Percentiles rank a stretch among this genome's conserved stretches.
These are phyloP conservation scores for Trissolcus brochymenae DNA, from an alignment of 2,888 invertebrate species.

Conservation along the genomic window DNA sequence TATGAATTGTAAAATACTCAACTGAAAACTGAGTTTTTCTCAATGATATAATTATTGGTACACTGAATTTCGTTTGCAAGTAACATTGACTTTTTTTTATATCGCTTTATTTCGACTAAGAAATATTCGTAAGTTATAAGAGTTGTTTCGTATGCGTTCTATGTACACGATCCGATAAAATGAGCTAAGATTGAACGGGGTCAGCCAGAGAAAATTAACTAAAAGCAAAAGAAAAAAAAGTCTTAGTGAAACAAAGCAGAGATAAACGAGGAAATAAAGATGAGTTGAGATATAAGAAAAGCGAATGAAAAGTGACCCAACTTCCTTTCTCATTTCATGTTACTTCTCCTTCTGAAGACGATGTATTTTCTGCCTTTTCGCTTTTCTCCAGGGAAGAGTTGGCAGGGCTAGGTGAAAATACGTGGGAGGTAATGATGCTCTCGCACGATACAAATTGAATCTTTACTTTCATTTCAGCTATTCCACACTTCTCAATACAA, in stretches of 20 bases:
- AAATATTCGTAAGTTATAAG: too few relatives aligned
- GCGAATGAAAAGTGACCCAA: conserved; percentile 60
- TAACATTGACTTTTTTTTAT: too few relatives aligned
- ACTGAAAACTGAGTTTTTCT: too few relatives aligned
- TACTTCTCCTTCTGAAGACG: conserved; percentile 57
- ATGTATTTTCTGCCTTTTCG: conserved; percentile 60
- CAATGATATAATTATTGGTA: too few relatives aligned
- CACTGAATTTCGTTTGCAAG: too few relatives aligned
- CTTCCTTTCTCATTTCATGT: conserved; percentile 59
- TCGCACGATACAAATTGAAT: conserved; percentile 60
- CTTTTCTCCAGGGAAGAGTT: conserved; percentile 57
- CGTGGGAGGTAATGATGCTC: conserved; percentile 60
- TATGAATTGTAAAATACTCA: too few relatives aligned
- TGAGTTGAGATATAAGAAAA: conserved; percentile 58
- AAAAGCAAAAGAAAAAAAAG: conserved; percentile 46
- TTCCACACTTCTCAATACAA: conserved; percentile 43
- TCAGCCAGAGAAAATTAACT: conserved; percentile 51
- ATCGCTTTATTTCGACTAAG: too few relatives aligned
- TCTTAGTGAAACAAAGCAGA: conserved; percentile 55
- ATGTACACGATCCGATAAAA: conserved; percentile 42
- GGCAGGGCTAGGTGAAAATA: conserved; percentile 58
- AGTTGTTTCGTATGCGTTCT: neutral
- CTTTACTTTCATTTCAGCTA: conserved; percentile 59
- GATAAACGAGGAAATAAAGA: conserved; percentile 60
- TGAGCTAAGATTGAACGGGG: conserved; percentile 57